A percentile compares a stretch with the other conserved stretches of the same genome.
Conservation (phyloP, 2,888 invertebrate species). For the Pherbina coryleti region DNA sequence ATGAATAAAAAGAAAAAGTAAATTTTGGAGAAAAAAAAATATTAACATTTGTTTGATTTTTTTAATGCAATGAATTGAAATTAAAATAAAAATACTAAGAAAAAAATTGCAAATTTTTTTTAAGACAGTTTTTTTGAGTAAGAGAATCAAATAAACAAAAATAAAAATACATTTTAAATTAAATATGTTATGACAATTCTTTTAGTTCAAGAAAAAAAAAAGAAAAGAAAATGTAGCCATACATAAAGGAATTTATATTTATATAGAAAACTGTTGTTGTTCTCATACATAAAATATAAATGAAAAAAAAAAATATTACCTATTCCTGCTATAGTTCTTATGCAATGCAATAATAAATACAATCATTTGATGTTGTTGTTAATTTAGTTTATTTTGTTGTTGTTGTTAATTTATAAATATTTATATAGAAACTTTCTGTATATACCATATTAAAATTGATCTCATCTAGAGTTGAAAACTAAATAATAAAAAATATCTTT, state of each 20-base stretch:
- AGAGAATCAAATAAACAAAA: no score
- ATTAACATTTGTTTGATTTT: no score
- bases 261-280: slow-evolving; percentile 21
- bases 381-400: slow-evolving; percentile 9
- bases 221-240: neutral
- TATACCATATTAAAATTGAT: slow-evolving; percentile 28
- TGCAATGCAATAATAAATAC: neutral
- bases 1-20: no score
- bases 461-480: slow-evolving; percentile 15
- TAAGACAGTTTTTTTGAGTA: no score
- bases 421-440: slow-evolving; percentile 10
- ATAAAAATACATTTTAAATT: no score
- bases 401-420: neutral
- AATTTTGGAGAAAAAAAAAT: no score
- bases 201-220: no score
- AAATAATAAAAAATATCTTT: slow-evolving; percentile 14
- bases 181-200: neutral
- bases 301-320: neutral
- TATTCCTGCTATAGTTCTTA: neutral
- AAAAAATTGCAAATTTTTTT: no score
- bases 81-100: no score
- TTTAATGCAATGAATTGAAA: no score
- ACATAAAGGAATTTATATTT: slow-evolving; percentile 32
- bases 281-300: slow-evolving; percentile 5
- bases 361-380: slow-evolving; percentile 12